phyloP scores from a whole-genome alignment of 2,113 vertebrate genomes.

The Neolamprologus hecqui region DNA sequence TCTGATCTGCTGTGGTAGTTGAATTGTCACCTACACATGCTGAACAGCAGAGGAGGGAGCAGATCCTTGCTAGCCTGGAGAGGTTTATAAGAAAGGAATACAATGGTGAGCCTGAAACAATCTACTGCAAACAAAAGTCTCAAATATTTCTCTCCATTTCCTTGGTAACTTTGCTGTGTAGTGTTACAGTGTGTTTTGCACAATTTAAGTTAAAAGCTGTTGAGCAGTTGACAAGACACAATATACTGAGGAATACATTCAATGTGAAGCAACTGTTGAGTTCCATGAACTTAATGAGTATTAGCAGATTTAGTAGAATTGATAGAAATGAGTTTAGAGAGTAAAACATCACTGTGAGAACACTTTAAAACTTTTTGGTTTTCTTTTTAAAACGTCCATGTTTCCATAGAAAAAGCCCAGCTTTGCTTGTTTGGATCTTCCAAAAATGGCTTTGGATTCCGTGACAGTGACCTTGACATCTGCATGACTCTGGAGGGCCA shows the following conservation, averaged over 20 bases:
- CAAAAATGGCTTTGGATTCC: slow-evolving; percentile 98
- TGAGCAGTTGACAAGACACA: not conserved
- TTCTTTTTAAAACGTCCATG: not conserved
- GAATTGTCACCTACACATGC: slow-evolving; percentile 80
- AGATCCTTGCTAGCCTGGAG: slow-evolving; percentile 90
- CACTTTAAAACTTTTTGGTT: not conserved
- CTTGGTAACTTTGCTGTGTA: not conserved
- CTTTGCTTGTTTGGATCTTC: slow-evolving; percentile 98
- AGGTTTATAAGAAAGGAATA: slow-evolving; percentile 96
- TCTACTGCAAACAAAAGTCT: not conserved
- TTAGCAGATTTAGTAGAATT: not conserved
- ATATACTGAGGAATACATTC: not conserved
- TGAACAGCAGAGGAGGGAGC: slow-evolving; percentile 94
- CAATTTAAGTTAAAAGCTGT: not conserved
- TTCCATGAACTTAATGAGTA: not conserved
- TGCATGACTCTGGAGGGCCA: slow-evolving; percentile 98
- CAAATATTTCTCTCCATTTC: not conserved
- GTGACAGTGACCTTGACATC: slow-evolving; percentile 97
- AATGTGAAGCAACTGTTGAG: not conserved
- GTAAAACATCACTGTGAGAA: not conserved
- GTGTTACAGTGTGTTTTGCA: not conserved
- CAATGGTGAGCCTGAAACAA: slow-evolving; percentile 77
- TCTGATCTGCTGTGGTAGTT: slow-evolving; percentile 62
- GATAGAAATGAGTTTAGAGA: not conserved
- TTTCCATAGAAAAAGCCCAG: slow-evolving; percentile 83